Conservation (phyloP, 2,113 vertebrate genomes). For the Pelusios castaneus region DNA sequence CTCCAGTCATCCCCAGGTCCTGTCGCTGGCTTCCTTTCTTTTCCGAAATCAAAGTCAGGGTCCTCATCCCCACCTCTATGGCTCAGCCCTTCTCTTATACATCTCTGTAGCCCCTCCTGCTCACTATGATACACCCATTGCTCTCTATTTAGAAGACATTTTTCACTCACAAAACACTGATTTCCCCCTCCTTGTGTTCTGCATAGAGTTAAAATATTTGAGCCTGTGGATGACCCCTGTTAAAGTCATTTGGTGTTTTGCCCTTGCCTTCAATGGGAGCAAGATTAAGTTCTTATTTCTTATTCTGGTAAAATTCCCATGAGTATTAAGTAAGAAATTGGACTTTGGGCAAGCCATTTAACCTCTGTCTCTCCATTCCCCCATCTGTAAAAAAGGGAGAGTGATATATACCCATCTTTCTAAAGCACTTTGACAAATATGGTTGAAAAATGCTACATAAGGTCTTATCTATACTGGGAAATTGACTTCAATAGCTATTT, state of each 20-base stretch:
- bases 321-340: background rate
- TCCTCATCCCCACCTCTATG: background rate
- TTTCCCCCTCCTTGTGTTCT: background rate
- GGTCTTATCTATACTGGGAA: background rate
- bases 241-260: too few species aligned
- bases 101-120: background rate
- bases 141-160: background rate
- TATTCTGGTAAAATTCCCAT: background rate
- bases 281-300: background rate
- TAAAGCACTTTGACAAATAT: background rate
- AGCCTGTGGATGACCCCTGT: too few species aligned
- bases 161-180: background rate
- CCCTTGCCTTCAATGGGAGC: background rate
- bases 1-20: fast-evolving
- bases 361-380: background rate
- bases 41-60: background rate
- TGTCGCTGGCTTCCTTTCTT: background rate
- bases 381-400: background rate
- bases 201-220: background rate
- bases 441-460: background rate
- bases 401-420: slow-evolving; percentile 22
- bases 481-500: background rate
- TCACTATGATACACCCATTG: fast-evolving
- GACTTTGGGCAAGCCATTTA: slow-evolving; percentile 17
- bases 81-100: background rate